Evolutionary conservation across 2,797 vertebrate genomes (phyloP).

Genomic region (Tiaroga cobitis): DNA sequence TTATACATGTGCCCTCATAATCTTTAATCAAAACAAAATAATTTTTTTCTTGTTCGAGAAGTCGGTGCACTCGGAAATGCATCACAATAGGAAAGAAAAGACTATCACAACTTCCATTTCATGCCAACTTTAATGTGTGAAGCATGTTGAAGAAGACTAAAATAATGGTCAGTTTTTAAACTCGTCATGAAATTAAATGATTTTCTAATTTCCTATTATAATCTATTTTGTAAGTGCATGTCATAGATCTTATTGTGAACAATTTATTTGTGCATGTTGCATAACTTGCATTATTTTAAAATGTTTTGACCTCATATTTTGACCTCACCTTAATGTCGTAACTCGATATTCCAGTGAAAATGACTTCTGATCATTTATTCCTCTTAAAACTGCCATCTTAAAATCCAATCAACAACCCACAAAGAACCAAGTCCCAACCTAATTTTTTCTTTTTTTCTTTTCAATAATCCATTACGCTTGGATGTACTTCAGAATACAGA

Average conservation of each 20-base stretch:
- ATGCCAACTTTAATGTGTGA: background rate
- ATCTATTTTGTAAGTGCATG: background rate
- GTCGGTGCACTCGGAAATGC: background rate
- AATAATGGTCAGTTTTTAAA: background rate
- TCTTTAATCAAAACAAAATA: background rate
- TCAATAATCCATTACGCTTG: background rate
- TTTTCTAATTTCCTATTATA: background rate
- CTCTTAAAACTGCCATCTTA: background rate
- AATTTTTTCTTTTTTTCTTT: background rate
- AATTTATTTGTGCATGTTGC: background rate
- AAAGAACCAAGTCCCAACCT: background rate
- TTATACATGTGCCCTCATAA: background rate
- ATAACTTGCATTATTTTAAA: background rate
- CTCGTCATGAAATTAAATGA: background rate
- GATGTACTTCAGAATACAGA: background rate
- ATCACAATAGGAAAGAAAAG: background rate
- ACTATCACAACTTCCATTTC: background rate
- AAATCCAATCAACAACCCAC: background rate
- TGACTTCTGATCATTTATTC: background rate
- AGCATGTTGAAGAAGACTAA: background rate
- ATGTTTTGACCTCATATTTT: background rate
- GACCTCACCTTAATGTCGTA: no score
- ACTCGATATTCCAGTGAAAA: background rate
- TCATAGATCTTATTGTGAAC: background rate
- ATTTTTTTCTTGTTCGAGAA: background rate